Percentiles rank a stretch among this genome's conserved stretches.
Evolutionary conservation across 2,113 vertebrate genomes (phyloP).

Genomic region (Thamnophis sirtalis): DNA sequence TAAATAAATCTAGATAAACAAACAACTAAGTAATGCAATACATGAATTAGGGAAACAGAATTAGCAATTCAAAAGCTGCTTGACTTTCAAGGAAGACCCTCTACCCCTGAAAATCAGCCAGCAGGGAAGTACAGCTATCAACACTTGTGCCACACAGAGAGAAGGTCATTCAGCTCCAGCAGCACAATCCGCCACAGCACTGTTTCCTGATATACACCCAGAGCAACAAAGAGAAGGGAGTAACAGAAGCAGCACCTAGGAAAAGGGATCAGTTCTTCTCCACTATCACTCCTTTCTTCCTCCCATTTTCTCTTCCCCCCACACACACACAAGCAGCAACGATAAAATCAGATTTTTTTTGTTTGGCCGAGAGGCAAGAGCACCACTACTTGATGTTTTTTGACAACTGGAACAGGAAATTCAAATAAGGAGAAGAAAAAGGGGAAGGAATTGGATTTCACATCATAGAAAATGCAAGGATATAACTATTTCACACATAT

Average conservation of each 20-base stretch:
- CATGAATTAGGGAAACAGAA: neutral
- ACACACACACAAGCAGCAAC: constrained; percentile 10
- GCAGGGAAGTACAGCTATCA: neutral
- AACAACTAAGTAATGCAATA: neutral
- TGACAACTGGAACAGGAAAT: constrained; percentile 43
- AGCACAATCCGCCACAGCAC: neutral
- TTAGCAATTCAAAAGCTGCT: neutral
- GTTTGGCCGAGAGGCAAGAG: constrained; percentile 18
- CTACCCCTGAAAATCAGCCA: neutral
- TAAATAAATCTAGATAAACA: neutral
- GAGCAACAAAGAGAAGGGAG: constrained; percentile 6
- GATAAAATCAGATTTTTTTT: neutral
- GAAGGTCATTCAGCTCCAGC: constrained; percentile 18
- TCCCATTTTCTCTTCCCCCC: neutral
- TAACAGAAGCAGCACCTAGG: neutral
- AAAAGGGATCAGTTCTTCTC: neutral
- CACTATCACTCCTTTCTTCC: neutral
- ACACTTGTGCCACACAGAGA: neutral
- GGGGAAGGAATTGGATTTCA: constrained; percentile 16
- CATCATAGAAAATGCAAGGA: neutral
- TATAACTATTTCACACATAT: constrained; percentile 1
- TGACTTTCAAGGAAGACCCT: neutral
- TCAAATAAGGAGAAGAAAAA: neutral
- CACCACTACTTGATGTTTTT: constrained; percentile 16
- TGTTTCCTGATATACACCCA: constrained; percentile 13